Evolutionary conservation across 2,888 invertebrate genomes (phyloP), one percentile per base, ranked within the genome.

Genomic region (Cactoblastis cactorum): DNA sequence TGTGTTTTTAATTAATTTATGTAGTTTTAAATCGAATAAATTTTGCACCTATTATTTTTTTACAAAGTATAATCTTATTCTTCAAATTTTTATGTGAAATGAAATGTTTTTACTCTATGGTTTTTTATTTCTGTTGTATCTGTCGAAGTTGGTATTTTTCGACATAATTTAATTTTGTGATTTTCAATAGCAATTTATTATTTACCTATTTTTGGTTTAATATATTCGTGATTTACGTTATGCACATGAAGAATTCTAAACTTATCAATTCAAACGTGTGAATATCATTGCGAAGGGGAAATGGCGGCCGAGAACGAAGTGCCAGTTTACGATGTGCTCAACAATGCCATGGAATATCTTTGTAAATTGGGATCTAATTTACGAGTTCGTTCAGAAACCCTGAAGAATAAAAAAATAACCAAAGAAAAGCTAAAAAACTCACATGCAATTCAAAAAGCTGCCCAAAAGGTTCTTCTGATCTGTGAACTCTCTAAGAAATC

Each of bases 401-500:
- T 90, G 8, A 83, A 75, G 55, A 74, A 80, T 32, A 85, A 83
- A 55, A 79, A 73, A 66, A 81, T 89, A 54, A 61, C 67, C 28
- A 80, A 73, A 62, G 76, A 75, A 5, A 86, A 81, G 50, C 61
- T 90, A 48, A 76, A 64, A 59, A 88, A 85, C 63, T 57, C 72
- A 0, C 80, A 86, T 53, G 87, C 87, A 15, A 73, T 90, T 1
- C 77, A 81, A 55, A 87, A 83, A 67, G 83, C 83, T 6, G 84
- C 84, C 3, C 74, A 67, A 50, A 90, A 89, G 65, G 80, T 90
- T 5, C 71, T 89, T 39, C 61, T 81, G 12, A 86, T 90, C 55
- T 90, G 90, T 61, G 79, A 87, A 61, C 70, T 89, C 56, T 89
- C 90, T 37, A 88, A 83, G 67, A 86, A 83, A 61, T 88, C 90